These are phyloP conservation scores for Nasonovia ribisnigri DNA, from an alignment of 2,888 invertebrate species.

Conservation along the genomic window DNA sequence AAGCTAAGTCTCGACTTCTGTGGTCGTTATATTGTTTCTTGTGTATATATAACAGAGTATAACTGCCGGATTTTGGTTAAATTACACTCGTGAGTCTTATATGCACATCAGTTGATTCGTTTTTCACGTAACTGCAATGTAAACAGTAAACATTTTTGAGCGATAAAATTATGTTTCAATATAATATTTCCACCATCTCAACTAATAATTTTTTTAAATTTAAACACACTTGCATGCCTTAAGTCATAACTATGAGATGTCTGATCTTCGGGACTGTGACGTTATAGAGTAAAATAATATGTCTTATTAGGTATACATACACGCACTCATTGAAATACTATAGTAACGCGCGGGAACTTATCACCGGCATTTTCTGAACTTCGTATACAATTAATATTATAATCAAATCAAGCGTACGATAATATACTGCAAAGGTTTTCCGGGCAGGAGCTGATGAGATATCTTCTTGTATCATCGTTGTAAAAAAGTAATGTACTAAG, in stretches of 20 bases:
- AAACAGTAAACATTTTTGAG: background rate
- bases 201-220: background rate
- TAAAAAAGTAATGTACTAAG: background rate
- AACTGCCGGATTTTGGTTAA: background rate
- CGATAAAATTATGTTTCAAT: background rate
- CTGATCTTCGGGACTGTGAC: background rate
- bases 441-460: background rate
- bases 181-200: background rate
- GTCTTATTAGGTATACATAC: background rate
- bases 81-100: background rate
- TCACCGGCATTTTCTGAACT: background rate
- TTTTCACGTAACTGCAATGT: background rate
- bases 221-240: background rate
- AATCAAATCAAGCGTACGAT: background rate
- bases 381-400: background rate
- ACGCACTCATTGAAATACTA: background rate
- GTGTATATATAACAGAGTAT: background rate
- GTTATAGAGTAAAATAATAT: background rate
- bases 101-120: background rate
- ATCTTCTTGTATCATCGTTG: background rate
- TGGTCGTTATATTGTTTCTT: background rate
- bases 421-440: background rate
- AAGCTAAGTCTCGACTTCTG: slow-evolving; percentile 4
- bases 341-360: background rate
- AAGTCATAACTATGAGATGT: background rate